These are phyloP conservation scores for Cheilosia grossa DNA, from an alignment of 2,888 invertebrate genomes.

Conservation along the genomic window DNA sequence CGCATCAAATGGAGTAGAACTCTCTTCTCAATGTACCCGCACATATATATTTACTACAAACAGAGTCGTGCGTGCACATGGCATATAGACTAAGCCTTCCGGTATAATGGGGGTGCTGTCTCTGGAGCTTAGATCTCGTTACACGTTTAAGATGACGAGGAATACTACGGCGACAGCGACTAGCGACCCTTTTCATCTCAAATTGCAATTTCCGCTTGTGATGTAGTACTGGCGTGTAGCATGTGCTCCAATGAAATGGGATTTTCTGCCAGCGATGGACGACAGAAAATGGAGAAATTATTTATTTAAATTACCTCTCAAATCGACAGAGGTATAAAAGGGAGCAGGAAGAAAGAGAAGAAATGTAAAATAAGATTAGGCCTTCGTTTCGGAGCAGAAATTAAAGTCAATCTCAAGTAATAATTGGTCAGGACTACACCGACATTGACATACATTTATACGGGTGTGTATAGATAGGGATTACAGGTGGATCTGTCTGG, in stretches of 20 bases:
- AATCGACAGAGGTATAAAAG: slow-evolving; percentile 25
- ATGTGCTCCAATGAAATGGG: slow-evolving; percentile 39
- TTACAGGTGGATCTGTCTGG: too few species aligned
- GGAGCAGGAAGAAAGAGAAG: background rate
- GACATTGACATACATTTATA: background rate
- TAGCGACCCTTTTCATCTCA: slow-evolving; percentile 66
- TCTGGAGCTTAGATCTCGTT: slow-evolving; percentile 49
- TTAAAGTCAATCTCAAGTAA: slow-evolving; percentile 22
- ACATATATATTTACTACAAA: slow-evolving; percentile 34
- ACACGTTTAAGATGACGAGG: slow-evolving; percentile 28
- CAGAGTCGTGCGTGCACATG: slow-evolving; percentile 8
- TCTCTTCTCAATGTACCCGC: slow-evolving; percentile 50
- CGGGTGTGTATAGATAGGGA: background rate
- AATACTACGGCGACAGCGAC: slow-evolving; percentile 1
- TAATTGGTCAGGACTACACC: slow-evolving; percentile 18
- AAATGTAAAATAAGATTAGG: slow-evolving; percentile 32
- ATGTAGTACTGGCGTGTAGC: slow-evolving; percentile 38
- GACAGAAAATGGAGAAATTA: slow-evolving; percentile 67
- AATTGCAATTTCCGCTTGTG: slow-evolving; percentile 71
- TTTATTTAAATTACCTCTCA: slow-evolving; percentile 61
- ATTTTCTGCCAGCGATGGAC: slow-evolving; percentile 54
- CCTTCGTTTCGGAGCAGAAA: background rate
- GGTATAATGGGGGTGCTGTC: slow-evolving; percentile 63
- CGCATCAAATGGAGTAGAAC: slow-evolving; percentile 72
- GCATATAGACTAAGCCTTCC: slow-evolving; percentile 58